These are phyloP conservation scores for Tetraodon nigroviridis DNA, from an alignment of 2,113 vertebrate species.

Conservation along the genomic window DNA sequence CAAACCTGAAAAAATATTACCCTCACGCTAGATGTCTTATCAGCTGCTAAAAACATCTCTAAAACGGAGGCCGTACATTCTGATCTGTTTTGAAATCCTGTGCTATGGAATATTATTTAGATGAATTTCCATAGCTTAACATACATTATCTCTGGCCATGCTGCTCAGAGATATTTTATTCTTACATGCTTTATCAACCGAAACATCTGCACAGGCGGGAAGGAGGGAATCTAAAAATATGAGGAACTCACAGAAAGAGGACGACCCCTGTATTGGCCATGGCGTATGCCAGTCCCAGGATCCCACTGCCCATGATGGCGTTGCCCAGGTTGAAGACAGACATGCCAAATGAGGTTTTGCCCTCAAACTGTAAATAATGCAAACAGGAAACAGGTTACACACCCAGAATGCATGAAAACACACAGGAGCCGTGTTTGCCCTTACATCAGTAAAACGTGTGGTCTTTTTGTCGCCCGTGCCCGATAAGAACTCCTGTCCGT, in stretches of 20 bases:
- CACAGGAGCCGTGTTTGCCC: conserved; percentile 10
- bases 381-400: background rate
- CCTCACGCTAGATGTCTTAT: too few relatives aligned
- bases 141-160: too few relatives aligned
- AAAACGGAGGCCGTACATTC: too few relatives aligned
- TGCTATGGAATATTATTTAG: too few relatives aligned
- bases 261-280: conserved; percentile 96
- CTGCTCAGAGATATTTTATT: too few relatives aligned
- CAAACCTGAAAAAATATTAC: too few relatives aligned
- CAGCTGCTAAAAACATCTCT: too few relatives aligned
- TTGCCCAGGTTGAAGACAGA: conserved; percentile 98
- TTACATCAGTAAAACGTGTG: conserved; percentile 88
- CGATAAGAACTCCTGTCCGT: conserved; percentile 81
- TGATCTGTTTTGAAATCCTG: too few relatives aligned
- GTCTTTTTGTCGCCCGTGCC: conserved; percentile 79
- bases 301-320: conserved; percentile 98
- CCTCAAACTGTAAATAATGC: conserved; percentile 81
- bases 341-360: conserved; percentile 97
- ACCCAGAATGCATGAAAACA: background rate
- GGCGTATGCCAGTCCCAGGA: conserved; percentile 92
- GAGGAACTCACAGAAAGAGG: conserved; percentile 89
- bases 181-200: too few relatives aligned
- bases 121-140: too few relatives aligned
- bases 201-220: background rate
- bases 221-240: background rate